A percentile compares a stretch with the other conserved stretches of the same genome.
These are phyloP conservation scores for Podarcis raffonei DNA, from an alignment of 2,113 vertebrate genomes.

Conservation along the genomic window DNA sequence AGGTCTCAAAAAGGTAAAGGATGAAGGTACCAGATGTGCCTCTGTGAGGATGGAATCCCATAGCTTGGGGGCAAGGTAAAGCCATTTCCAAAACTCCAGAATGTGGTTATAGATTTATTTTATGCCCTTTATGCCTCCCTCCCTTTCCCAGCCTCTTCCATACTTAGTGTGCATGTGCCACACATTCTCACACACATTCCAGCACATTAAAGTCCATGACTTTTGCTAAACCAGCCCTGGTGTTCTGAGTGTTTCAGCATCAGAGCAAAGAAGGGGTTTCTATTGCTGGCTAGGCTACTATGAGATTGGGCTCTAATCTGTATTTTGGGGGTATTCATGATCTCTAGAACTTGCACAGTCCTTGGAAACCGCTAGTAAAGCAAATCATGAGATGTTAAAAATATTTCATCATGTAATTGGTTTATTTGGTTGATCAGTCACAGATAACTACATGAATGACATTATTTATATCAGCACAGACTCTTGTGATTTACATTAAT, in stretches of 20 bases:
- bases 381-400: not conserved
- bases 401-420: not conserved
- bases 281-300: not conserved
- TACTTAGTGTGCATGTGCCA: not conserved
- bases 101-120: not conserved
- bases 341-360: not conserved
- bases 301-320: not conserved
- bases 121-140: not conserved
- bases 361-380: fast-evolving
- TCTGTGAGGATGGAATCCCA: no score
- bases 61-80: no score
- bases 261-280: not conserved
- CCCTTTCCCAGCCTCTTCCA: not conserved
- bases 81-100: no score
- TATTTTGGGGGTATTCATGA: fast-evolving
- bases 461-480: not conserved
- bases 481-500: not conserved
- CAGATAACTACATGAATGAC: fast-evolving
- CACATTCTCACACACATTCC: not conserved
- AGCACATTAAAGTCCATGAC: not conserved
- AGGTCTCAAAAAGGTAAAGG: no score
- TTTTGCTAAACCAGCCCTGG: not conserved
- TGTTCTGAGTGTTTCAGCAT: not conserved
- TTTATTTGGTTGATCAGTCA: not conserved
- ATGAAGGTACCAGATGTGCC: no score